phyloP scores from a whole-genome alignment of 2,113 vertebrate genomes.

The Proterorhinus semilunaris region DNA sequence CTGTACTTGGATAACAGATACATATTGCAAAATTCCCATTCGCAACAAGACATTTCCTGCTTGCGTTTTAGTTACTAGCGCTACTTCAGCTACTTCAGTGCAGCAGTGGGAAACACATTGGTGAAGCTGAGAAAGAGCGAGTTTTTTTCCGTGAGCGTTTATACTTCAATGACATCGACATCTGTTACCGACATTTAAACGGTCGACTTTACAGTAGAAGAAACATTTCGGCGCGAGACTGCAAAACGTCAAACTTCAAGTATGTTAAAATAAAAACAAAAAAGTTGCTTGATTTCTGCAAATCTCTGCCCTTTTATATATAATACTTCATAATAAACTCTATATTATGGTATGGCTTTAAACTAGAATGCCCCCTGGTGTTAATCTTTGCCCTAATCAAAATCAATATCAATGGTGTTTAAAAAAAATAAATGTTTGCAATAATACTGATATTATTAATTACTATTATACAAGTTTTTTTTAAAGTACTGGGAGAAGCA shows the following conservation, averaged over 20 bases:
- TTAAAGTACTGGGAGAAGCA: conserved; percentile 43
- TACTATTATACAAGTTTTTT: conserved; percentile 23
- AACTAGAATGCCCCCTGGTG: conserved; percentile 29
- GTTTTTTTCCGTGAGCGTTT: conserved; percentile 58
- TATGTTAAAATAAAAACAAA: conserved; percentile 64
- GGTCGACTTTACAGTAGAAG: conserved; percentile 51
- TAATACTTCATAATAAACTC: conserved; percentile 41
- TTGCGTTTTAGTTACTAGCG: background rate
- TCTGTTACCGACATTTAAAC: conserved; percentile 55
- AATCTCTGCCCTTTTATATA: conserved; percentile 48
- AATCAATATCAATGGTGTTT: conserved; percentile 19
- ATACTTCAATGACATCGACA: conserved; percentile 47
- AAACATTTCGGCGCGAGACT: conserved; percentile 49
- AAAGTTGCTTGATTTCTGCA: conserved; percentile 65
- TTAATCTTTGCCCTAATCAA: conserved; percentile 24
- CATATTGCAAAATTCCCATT: background rate
- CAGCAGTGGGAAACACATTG: conserved; percentile 50
- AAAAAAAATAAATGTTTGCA: conserved; percentile 18
- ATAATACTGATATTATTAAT: conserved; percentile 62
- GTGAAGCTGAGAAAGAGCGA: conserved; percentile 22
- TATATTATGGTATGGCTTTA: conserved; percentile 54
- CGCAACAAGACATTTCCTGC: background rate
- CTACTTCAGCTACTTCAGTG: conserved; percentile 18
- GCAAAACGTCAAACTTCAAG: conserved; percentile 76
- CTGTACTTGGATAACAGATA: background rate